Evolutionary conservation across 2,888 invertebrate species (phyloP).

Genomic region (Diaperis boleti): DNA sequence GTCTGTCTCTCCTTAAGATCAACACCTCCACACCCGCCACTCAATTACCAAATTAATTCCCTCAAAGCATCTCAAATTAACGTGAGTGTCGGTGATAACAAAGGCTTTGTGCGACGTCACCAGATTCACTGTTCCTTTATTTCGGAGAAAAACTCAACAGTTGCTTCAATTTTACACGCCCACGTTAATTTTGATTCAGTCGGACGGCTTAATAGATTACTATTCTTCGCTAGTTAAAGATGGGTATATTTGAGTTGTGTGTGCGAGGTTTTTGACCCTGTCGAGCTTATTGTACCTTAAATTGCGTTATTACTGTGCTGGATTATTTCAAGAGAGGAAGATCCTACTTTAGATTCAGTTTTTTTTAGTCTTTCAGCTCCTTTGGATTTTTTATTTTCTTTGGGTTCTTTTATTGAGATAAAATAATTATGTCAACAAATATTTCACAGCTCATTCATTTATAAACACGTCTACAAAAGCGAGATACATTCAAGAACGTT

Average conservation of each 20-base stretch:
- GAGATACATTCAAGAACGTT: too few species aligned
- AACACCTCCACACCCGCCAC: slow-evolving; percentile 9
- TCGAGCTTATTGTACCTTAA: slow-evolving; percentile 20
- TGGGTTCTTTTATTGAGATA: too few species aligned
- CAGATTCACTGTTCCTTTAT: slow-evolving; percentile 14
- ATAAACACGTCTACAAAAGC: too few species aligned
- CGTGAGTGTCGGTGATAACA: slow-evolving; percentile 16
- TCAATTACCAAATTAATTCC: slow-evolving; percentile 30
- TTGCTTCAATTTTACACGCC: slow-evolving; percentile 32
- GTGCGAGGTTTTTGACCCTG: slow-evolving; percentile 32
- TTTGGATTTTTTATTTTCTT: too few species aligned
- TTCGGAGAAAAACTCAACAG: slow-evolving; percentile 28
- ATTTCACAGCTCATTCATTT: too few species aligned
- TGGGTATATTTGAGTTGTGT: slow-evolving; percentile 27
- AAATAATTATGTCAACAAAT: too few species aligned
- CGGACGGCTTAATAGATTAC: slow-evolving; percentile 36
- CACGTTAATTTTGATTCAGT: slow-evolving; percentile 34
- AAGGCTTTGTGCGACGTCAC: slow-evolving; percentile 10
- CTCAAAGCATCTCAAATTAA: slow-evolving; percentile 16
- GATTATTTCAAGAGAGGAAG: too few species aligned
- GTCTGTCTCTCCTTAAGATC: too few species aligned
- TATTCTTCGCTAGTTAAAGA: slow-evolving; percentile 32
- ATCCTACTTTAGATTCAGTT: too few species aligned
- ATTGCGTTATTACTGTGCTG: not conserved
- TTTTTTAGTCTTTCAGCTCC: too few species aligned